Evolutionary conservation across 1,140 invertebrate genomes (phyloP), one percentile per base, ranked within the genome.

Genomic region (Pseudomyrmex concolor): DNA sequence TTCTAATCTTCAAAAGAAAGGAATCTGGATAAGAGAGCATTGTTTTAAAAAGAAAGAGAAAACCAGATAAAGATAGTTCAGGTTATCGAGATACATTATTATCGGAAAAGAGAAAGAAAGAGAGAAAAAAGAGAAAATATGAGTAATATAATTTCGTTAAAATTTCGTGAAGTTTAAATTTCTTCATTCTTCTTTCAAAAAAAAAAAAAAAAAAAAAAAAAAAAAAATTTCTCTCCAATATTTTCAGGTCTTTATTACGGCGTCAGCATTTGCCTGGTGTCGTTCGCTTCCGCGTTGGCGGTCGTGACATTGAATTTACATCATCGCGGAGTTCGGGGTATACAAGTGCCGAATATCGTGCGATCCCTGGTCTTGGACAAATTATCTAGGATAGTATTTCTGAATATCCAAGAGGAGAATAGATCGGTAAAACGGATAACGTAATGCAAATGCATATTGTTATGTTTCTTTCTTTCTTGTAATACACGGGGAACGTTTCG

Each of bases 191-290:
- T n/a, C n/a, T n/a, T n/a, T n/a, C n/a, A n/a, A n/a, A n/a, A n/a
- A n/a, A n/a, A n/a, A n/a, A n/a, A n/a, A n/a, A n/a, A n/a, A n/a
- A n/a, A n/a, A n/a, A n/a, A n/a, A n/a, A n/a, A n/a, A n/a, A n/a
- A n/a, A n/a, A n/a, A n/a, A n/a, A n/a, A n/a, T n/a, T n/a, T n/a
- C n/a, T n/a, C n/a, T n/a, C n/a, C 10, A 51, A 10, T 74, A 13
- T 34, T 86, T 87, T 22, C 94, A 98, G 97, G 97, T 94, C 94
- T 98, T 78, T 98, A 98, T 92, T 99, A 98, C 90, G 98, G 98
- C 22, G 97, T 98, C 0, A 98, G 97, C 89, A 98, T 98, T 86
- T 98, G 97, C 89, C 95, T 98, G 76, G 98, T 98, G 13, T 97
- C 97, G 0, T 97, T 98, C 89, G 97, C 98, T 7, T 98, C 97